Evolutionary conservation across 2,113 vertebrate species (phyloP).

Genomic region (Strix aluco): DNA sequence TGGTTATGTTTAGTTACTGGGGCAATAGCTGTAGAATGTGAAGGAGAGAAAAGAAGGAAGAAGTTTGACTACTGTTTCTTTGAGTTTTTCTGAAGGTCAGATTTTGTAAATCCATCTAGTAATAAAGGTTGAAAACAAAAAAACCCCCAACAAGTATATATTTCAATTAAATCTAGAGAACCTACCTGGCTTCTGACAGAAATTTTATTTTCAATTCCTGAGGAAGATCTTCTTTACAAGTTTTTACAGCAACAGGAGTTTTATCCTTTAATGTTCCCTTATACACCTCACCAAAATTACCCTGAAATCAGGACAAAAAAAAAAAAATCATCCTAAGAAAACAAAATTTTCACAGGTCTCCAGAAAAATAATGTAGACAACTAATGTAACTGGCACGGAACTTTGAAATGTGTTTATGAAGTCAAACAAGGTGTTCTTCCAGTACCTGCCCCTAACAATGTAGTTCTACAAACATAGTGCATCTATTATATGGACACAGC

Average conservation of each 20-base stretch:
- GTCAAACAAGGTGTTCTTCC: background rate
- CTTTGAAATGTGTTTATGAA: background rate
- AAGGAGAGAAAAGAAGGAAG: background rate
- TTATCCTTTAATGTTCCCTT: slow-evolving; percentile 95
- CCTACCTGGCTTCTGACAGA: slow-evolving; percentile 93
- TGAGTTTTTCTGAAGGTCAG: background rate
- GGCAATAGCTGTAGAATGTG: background rate
- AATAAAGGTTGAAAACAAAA: background rate
- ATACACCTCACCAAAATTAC: slow-evolving; percentile 97
- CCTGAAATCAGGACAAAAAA: slow-evolving; percentile 68
- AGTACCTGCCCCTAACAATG: background rate
- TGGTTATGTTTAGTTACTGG: background rate
- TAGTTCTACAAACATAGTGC: background rate
- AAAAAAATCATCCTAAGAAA: background rate
- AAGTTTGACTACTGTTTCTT: background rate
- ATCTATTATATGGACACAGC: fast-evolving
- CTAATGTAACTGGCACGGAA: background rate
- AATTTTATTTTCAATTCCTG: slow-evolving; percentile 87
- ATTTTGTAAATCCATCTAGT: background rate
- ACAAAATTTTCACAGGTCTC: background rate
- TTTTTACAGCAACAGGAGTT: slow-evolving; percentile 92
- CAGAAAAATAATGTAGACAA: background rate
- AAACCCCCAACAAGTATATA: background rate
- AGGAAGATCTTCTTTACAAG: slow-evolving; percentile 97
- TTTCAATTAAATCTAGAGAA: slow-evolving; percentile 21